These are phyloP conservation scores for Tympanuchus pallidicinctus DNA, from an alignment of 2,113 vertebrate genomes.

Conservation along the genomic window DNA sequence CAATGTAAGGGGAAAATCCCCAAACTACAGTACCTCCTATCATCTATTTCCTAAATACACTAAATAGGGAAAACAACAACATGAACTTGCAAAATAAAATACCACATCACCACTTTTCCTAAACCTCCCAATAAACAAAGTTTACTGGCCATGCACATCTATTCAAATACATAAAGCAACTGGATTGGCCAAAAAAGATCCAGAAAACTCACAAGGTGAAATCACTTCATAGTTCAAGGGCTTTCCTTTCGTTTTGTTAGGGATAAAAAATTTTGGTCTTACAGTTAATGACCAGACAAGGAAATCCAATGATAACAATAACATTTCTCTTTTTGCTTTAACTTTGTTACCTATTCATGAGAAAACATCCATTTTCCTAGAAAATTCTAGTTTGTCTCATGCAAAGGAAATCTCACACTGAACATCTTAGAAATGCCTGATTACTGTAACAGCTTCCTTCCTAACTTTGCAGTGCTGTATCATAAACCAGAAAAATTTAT, in stretches of 20 bases:
- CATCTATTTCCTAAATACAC: neutral
- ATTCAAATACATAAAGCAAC: neutral
- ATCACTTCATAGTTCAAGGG: neutral
- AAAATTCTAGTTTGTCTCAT: neutral
- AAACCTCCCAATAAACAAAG: neutral
- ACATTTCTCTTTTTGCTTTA: neutral
- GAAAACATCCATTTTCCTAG: neutral
- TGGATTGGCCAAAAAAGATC: neutral
- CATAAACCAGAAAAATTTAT: neutral
- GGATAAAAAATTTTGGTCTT: neutral
- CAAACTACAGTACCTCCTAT: neutral
- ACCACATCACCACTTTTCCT: neutral
- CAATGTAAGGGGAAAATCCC: neutral
- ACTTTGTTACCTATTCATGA: neutral
- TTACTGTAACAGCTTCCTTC: neutral
- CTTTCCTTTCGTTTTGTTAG: neutral
- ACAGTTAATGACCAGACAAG: neutral
- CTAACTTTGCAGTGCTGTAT: neutral
- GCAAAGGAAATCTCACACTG: neutral
- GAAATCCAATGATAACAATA: neutral
- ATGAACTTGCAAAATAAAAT: neutral
- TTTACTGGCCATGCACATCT: neutral
- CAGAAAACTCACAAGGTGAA: neutral
- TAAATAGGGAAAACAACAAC: neutral
- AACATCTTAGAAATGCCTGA: neutral